phyloP scores from a whole-genome alignment of 2,113 vertebrate genomes.

The Atlantisia rogersi region DNA sequence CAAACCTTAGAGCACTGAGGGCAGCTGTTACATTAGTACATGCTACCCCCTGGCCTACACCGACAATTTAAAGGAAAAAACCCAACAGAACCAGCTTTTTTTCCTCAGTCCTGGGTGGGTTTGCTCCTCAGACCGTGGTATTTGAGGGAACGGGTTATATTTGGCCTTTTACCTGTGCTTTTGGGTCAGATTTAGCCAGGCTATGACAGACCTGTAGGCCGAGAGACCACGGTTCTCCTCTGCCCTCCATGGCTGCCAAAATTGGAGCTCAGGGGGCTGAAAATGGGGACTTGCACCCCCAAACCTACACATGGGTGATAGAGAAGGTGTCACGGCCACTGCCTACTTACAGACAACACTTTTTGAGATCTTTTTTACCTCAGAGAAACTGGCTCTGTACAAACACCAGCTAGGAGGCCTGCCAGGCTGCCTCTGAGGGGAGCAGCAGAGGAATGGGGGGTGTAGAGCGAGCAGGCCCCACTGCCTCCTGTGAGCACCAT shows the following conservation, averaged over 20 bases:
- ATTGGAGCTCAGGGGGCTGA: no score
- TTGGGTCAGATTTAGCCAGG: accelerated
- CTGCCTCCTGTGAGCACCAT: neutral
- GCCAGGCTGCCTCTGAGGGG: neutral
- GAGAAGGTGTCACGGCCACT: accelerated
- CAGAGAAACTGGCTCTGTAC: neutral
- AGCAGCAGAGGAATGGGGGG: neutral
- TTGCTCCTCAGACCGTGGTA: neutral
- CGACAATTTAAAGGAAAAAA: accelerated
- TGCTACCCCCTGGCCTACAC: no score
- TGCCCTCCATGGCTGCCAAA: accelerated
- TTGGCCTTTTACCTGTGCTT: neutral
- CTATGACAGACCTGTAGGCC: neutral
- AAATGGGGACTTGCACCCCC: accelerated
- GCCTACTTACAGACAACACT: neutral
- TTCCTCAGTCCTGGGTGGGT: neutral
- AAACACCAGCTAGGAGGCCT: accelerated
- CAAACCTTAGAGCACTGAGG: neutral
- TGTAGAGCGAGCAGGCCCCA: accelerated
- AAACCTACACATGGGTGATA: accelerated
- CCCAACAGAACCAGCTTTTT: neutral
- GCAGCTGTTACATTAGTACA: accelerated
- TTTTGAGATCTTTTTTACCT: neutral
- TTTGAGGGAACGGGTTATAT: accelerated
- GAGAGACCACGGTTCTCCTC: accelerated